Conservation (phyloP, 2,888 invertebrate species). For the Xanthia icteritia region DNA sequence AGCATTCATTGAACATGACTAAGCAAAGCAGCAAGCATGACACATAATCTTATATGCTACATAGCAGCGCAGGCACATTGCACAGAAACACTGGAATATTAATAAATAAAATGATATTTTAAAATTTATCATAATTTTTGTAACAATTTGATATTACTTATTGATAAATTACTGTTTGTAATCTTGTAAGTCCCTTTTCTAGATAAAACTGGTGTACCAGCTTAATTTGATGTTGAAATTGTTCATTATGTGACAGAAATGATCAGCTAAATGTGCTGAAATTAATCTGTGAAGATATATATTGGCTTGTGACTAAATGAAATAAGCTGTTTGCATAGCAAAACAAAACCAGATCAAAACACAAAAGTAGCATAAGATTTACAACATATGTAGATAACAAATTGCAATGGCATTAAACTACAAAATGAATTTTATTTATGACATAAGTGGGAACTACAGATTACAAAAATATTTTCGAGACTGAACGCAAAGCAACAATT, state of each 20-base stretch:
- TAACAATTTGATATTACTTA: neutral
- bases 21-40: neutral
- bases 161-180: neutral
- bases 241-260: neutral
- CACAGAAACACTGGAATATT: neutral
- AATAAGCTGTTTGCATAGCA: neutral
- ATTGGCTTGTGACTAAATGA: neutral
- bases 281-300: neutral
- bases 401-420: slow-evolving; percentile 1
- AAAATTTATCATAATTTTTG: neutral
- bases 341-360: neutral
- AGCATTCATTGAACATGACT: slow-evolving; percentile 3
- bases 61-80: neutral
- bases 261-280: neutral
- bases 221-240: neutral
- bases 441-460: neutral
- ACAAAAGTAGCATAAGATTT: neutral
- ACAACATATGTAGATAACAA: neutral
- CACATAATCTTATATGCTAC: neutral
- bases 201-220: neutral
- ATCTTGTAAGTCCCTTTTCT: neutral
- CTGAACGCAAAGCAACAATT: neutral
- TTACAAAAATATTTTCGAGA: neutral
- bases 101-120: neutral
- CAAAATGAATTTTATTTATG: neutral